Conservation (phyloP, 1,140 invertebrate species). For the Leptinotarsa texana region DNA sequence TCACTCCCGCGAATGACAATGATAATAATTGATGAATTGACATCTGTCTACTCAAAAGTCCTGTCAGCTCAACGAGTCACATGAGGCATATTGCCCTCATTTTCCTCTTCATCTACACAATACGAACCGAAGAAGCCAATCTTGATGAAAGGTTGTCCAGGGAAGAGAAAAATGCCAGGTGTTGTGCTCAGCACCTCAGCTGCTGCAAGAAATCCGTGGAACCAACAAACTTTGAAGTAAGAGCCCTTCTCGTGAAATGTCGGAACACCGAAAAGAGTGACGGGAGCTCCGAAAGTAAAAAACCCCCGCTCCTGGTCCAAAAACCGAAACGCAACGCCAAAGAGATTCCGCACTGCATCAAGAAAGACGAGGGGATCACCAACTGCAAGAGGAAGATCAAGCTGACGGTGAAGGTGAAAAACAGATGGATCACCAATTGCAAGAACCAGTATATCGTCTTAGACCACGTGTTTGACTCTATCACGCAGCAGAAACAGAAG, state of each 20-base stretch:
- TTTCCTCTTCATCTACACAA: background rate
- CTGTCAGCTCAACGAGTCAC: background rate
- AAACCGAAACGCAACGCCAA: background rate
- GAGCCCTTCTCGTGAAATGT: slow-evolving; percentile 46
- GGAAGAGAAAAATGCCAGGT: slow-evolving; percentile 16
- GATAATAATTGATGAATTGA: no score
- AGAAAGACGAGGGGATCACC: slow-evolving; percentile 31
- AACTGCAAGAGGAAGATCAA: slow-evolving; percentile 50
- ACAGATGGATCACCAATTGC: slow-evolving; percentile 46
- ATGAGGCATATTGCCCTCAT: background rate
- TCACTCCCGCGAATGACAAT: no score
- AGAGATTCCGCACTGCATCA: slow-evolving; percentile 24
- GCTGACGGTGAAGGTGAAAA: slow-evolving; percentile 48
- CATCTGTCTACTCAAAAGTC: no score
- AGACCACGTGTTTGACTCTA: slow-evolving; percentile 56
- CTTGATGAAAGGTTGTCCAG: background rate
- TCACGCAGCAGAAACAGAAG: slow-evolving; percentile 51
- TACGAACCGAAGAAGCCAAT: background rate
- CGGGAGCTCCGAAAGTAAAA: slow-evolving; percentile 13
- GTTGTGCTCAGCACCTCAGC: slow-evolving; percentile 1
- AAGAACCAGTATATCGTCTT: slow-evolving; percentile 57
- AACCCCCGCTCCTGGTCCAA: slow-evolving; percentile 13
- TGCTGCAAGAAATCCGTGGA: slow-evolving; percentile 20
- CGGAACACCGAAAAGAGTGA: background rate
- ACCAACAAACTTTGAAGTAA: slow-evolving; percentile 49